Conservation (phyloP, 2,888 invertebrate species). For the Tinea semifulvella region DNA sequence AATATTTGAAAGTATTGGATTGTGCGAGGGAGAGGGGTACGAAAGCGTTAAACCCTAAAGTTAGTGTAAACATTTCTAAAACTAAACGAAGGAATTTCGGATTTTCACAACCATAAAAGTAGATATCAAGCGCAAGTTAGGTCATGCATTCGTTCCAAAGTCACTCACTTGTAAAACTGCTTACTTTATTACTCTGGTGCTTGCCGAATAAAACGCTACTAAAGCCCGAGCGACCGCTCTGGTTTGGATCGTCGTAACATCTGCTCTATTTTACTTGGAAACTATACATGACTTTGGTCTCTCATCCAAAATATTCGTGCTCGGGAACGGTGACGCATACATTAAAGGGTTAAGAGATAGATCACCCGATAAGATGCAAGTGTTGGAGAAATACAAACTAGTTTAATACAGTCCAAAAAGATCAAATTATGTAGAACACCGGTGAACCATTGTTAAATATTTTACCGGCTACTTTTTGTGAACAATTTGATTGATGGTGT, state of each 20-base stretch:
- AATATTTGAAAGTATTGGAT: too few relatives aligned
- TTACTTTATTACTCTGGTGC: slow-evolving; percentile 49
- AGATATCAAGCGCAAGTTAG: slow-evolving; percentile 43
- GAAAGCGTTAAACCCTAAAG: too few relatives aligned
- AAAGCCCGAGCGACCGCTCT: slow-evolving; percentile 11
- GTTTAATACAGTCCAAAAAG: slow-evolving; percentile 50
- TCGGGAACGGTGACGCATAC: slow-evolving; percentile 45
- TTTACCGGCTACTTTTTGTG: slow-evolving; percentile 30
- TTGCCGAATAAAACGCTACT: slow-evolving; percentile 35
- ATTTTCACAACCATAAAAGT: slow-evolving; percentile 38
- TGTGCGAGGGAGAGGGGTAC: too few relatives aligned
- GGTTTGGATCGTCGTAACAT: slow-evolving; percentile 18
- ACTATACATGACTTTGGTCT: slow-evolving; percentile 21
- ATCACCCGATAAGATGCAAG: slow-evolving; percentile 50
- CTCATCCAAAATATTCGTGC: slow-evolving; percentile 35
- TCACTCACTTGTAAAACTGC: slow-evolving; percentile 55
- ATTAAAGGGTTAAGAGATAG: slow-evolving; percentile 57
- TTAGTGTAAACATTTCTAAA: too few relatives aligned
- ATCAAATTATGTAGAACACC: slow-evolving; percentile 49
- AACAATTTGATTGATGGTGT: slow-evolving; percentile 41
- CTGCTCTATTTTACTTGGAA: slow-evolving; percentile 17
- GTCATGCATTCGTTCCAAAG: slow-evolving; percentile 42
- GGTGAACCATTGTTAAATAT: slow-evolving; percentile 54
- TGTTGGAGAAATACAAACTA: slow-evolving; percentile 53
- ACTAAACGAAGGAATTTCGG: too few relatives aligned